These are phyloP conservation scores for Apomyelois bistriatella DNA, from an alignment of 2,888 invertebrate species.

Conservation along the genomic window DNA sequence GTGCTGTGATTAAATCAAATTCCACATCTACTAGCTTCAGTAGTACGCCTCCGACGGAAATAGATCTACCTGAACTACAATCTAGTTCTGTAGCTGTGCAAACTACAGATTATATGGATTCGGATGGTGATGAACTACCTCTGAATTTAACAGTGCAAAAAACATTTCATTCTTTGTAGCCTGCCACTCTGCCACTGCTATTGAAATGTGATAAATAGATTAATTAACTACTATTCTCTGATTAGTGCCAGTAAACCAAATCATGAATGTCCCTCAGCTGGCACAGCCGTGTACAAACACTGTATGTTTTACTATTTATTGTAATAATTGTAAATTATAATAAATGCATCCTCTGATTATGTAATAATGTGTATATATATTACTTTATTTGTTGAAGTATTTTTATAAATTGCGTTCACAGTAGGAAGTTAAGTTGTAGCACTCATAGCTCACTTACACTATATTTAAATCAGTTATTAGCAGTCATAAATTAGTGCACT, in stretches of 20 bases:
- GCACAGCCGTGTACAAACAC: slow-evolving; percentile 7
- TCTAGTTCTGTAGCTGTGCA: not conserved
- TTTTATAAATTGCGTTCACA: slow-evolving; percentile 1
- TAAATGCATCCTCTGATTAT: slow-evolving; percentile 1
- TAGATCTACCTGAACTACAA: not conserved
- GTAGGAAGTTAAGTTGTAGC: not conserved
- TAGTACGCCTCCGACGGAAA: not conserved
- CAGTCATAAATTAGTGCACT: too few relatives aligned
- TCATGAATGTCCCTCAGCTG: not conserved
- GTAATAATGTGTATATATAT: slow-evolving; percentile 3
- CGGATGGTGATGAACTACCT: slow-evolving; percentile 63
- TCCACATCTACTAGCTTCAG: slow-evolving; percentile 1
- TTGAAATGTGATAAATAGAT: slow-evolving; percentile 11
- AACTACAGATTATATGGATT: slow-evolving; percentile 18
- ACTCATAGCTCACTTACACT: not conserved
- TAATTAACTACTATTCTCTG: not conserved
- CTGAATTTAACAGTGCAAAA: slow-evolving; percentile 56
- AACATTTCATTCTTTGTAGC: slow-evolving; percentile 25
- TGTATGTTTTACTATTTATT: slow-evolving; percentile 11
- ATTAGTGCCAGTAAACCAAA: not conserved
- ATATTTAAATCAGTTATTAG: not conserved
- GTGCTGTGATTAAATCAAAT: slow-evolving; percentile 15
- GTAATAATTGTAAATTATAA: slow-evolving; percentile 4
- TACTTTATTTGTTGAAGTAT: slow-evolving; percentile 2
- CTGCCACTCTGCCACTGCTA: not conserved